Evolutionary conservation across 2,797 vertebrate genomes (phyloP), one percentile per base, ranked within the genome.

Genomic region (Prunella strophiata): DNA sequence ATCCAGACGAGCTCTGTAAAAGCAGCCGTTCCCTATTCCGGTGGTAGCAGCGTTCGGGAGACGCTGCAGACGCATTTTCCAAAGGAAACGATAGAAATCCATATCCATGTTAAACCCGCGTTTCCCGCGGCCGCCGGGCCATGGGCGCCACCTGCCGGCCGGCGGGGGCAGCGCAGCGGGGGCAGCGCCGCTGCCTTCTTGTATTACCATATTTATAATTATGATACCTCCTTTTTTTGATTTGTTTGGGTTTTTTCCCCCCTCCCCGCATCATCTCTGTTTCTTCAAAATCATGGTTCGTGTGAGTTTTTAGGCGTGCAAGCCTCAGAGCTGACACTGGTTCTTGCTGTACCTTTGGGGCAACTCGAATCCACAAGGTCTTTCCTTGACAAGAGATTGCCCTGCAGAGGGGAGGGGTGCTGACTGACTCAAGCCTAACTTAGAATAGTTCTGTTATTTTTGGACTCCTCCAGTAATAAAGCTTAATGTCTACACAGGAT

Each of bases 151-250:
- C 97, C 97, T 94, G 73, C 88, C 66, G 73, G 79, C 65, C 65
- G 42, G 62, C 55, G 48, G 62, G 57, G 50, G 21, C 84, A 57
- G 38, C 58, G 47, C 73, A 50, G 54, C 45, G 45, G 62, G 34
- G 36, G 27, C 85, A 21, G 78, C 63, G 27, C 82, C 38, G 30
- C 84, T 62, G 67, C 22, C 51, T 16, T 29, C 91, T 32, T 36
- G 50, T n/a, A 20, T 88, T 34, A 22, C 17, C 23, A 6, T 97
- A 97, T 97, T 97, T 97, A 96, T 97, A 96, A 96, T 93, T 93
- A 62, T 88, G 83, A 85, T 95, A 94, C 88, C 95, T 95, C 92
- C 58, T 70, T 73, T 29, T 63, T 45, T 40, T 52, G 8, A 12
- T 55, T 38, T 43, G 17, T 25, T 50, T 59, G 73, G 13, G 25